Conservation (phyloP, 2,113 vertebrate species). For the Mus musculus region GRCm39 chr11:57681501-57682000, state of each 20-base stretch:
- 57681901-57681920: neutral
- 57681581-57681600: neutral
- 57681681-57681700: neutral
- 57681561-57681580: neutral
- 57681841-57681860: neutral
- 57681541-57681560: neutral
- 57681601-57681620: neutral
- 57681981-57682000: neutral
- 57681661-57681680: neutral
- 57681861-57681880: neutral
- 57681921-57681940: neutral
- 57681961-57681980: neutral
- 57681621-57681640: neutral
- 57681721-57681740: neutral
- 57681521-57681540: neutral
- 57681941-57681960: neutral
- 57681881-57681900: neutral
- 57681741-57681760: neutral
- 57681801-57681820: neutral
- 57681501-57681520: neutral
- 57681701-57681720: neutral
- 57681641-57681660: neutral
- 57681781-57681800: neutral
- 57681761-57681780: neutral
- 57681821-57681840: neutral